phyloP scores from a whole-genome alignment of 2,888 invertebrate genomes.

The Zeuzera pyrina region DNA sequence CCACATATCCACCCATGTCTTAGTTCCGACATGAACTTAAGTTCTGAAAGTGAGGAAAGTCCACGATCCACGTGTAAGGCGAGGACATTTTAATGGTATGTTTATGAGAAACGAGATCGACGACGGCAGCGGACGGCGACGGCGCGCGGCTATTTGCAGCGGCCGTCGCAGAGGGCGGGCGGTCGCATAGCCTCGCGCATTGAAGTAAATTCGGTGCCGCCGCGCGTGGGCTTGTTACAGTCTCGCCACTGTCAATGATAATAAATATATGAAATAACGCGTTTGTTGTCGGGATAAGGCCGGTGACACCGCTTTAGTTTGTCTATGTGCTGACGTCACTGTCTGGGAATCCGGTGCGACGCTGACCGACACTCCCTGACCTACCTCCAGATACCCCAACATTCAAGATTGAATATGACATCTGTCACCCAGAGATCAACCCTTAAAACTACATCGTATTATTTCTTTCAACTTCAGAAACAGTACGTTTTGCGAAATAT shows the following conservation, averaged over 20 bases:
- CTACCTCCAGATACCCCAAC: slow-evolving; percentile 52
- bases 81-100: slow-evolving; percentile 16
- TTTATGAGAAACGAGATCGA: slow-evolving; percentile 10
- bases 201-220: slow-evolving; percentile 43
- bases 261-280: slow-evolving; percentile 66
- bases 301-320: slow-evolving; percentile 65
- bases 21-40: no score
- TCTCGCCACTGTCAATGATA: slow-evolving; percentile 66
- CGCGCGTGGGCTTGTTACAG: slow-evolving; percentile 64
- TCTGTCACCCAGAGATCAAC: no score
- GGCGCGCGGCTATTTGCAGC: slow-evolving; percentile 26
- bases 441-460: no score
- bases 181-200: slow-evolving; percentile 32
- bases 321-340: slow-evolving; percentile 67
- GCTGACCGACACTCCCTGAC: slow-evolving; percentile 37
- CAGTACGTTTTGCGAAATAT: no score
- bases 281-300: slow-evolving; percentile 58
- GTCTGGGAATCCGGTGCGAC: slow-evolving; percentile 43
- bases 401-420: background rate
- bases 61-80: background rate
- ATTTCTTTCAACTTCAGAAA: no score
- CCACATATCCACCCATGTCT: no score
- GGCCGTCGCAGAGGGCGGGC: slow-evolving; percentile 33
- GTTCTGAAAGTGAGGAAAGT: no score
- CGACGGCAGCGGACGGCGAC: slow-evolving; percentile 17